These are phyloP conservation scores for Globia sparganii DNA, from an alignment of 2,888 invertebrate species.

Conservation along the genomic window DNA sequence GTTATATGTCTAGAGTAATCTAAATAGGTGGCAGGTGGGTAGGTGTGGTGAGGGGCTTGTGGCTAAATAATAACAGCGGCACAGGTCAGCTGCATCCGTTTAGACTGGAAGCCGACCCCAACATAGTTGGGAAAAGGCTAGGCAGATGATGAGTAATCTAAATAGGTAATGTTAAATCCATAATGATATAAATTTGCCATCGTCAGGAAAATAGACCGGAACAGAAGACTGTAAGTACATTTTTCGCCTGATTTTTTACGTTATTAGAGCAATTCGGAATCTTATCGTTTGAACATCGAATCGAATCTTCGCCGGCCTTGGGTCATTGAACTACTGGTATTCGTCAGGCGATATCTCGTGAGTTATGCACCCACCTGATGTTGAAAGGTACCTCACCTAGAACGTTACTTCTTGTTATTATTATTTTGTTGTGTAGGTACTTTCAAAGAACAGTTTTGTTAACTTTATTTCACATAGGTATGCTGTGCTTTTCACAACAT, in stretches of 20 bases:
- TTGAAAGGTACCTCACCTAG: neutral
- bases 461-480: neutral
- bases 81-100: too few species aligned
- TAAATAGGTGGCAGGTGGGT: too few species aligned
- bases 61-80: too few species aligned
- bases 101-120: too few species aligned
- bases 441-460: neutral
- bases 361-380: neutral
- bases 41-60: too few species aligned
- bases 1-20: too few species aligned
- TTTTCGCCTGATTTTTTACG: neutral
- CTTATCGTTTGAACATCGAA: neutral
- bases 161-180: too few species aligned
- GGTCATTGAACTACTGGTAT: neutral
- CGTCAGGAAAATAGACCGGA: neutral
- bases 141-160: too few species aligned
- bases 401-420: neutral
- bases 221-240: neutral
- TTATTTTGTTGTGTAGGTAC: neutral
- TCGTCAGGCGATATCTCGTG: neutral
- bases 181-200: neutral
- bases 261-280: neutral
- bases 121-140: too few species aligned
- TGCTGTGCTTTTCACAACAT: conserved; percentile 14
- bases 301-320: neutral